Evolutionary conservation across 1,140 invertebrate species (phyloP).

Genomic region (Drosophila bifasciata): DNA sequence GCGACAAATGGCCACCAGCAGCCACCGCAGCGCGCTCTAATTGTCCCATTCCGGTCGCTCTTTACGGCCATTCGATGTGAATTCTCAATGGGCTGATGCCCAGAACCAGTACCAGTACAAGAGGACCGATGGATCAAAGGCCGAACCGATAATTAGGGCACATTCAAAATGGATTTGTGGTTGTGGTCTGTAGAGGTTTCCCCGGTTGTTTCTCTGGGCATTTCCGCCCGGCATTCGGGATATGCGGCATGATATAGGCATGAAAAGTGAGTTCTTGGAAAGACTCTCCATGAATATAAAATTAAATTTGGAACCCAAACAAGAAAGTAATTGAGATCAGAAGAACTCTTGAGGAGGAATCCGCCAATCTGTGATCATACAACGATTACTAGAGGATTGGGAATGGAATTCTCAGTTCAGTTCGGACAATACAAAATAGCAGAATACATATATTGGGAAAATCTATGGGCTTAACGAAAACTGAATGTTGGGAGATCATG

Average conservation of each 20-base stretch:
- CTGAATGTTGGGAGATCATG: too few relatives aligned
- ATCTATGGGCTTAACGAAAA: too few relatives aligned
- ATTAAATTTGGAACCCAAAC: too few relatives aligned
- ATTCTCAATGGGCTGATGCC: slow-evolving; percentile 23
- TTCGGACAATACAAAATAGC: too few relatives aligned
- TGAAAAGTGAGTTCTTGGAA: slow-evolving; percentile 8
- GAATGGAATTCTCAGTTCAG: too few relatives aligned
- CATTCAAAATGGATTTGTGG: slow-evolving; percentile 68
- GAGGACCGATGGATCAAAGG: slow-evolving; percentile 10
- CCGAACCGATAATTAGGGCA: slow-evolving; percentile 67
- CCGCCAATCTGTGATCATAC: too few relatives aligned
- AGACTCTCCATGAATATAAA: too few relatives aligned
- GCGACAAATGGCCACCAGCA: slow-evolving; percentile 56
- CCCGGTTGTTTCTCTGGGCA: slow-evolving; percentile 16
- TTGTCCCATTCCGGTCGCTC: slow-evolving; percentile 43
- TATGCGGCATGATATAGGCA: background rate
- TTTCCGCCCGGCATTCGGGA: slow-evolving; percentile 7
- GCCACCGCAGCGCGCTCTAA: slow-evolving; percentile 64
- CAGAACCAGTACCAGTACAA: background rate
- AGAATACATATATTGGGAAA: background rate
- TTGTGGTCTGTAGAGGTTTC: slow-evolving; percentile 19
- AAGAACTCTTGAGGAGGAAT: too few relatives aligned
- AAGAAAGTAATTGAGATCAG: too few relatives aligned
- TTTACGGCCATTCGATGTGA: slow-evolving; percentile 60
- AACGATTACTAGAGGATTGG: too few relatives aligned